phyloP scores from a whole-genome alignment of 2,797 vertebrate genomes.

The Thripadectes ignobilis region DNA sequence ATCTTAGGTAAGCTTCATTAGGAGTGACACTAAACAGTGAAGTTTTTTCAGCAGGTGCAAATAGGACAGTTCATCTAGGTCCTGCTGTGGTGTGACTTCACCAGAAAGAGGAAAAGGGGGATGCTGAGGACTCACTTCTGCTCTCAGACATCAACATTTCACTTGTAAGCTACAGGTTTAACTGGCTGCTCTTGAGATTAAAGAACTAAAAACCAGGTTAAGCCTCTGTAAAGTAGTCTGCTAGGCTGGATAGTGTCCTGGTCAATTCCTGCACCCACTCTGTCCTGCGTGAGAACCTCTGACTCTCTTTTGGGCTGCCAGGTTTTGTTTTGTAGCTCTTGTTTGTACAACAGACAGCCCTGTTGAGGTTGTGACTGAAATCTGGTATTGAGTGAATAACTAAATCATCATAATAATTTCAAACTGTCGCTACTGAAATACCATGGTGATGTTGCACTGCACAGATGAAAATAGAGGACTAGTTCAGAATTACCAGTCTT shows the following conservation, averaged over 20 bases:
- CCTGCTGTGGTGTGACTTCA: not conserved
- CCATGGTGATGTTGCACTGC: not conserved
- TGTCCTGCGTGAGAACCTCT: not conserved
- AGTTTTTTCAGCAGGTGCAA: not conserved
- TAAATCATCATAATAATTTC: not conserved
- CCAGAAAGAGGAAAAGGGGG: not conserved
- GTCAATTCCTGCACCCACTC: not conserved
- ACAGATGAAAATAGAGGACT: not conserved
- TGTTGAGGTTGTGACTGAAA: not conserved
- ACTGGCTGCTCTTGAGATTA: accelerated
- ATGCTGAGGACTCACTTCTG: not conserved
- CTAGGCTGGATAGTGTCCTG: not conserved
- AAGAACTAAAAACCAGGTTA: not conserved
- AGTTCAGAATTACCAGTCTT: not conserved
- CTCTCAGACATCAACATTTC: not conserved
- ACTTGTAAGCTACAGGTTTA: not conserved
- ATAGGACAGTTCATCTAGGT: too few species aligned
- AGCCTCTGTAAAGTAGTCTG: not conserved
- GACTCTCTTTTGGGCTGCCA: not conserved
- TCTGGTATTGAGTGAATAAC: not conserved
- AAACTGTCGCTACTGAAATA: not conserved
- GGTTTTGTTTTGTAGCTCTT: not conserved
- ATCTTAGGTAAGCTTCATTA: not conserved
- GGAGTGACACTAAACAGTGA: not conserved
- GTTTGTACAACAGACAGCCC: not conserved